Evolutionary conservation across 2,113 vertebrate species (phyloP), one percentile per base, ranked within the genome.

Genomic region (Carollia perspicillata): DNA sequence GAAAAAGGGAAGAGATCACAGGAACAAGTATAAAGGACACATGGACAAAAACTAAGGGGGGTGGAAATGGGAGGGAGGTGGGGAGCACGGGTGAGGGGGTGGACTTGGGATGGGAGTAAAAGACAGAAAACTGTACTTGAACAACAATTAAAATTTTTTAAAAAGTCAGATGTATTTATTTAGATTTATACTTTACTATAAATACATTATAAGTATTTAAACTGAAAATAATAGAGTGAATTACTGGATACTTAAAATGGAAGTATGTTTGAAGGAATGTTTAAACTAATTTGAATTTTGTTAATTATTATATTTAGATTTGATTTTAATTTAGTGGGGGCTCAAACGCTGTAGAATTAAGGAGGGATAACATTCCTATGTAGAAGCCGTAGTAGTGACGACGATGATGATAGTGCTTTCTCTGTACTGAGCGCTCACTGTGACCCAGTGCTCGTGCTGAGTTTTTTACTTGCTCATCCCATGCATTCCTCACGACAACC

Each of bases 241-340:
- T 72, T 95, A 35, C 26, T 84, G 4, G 23, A 49, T 47, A 30
- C 58, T 86, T 95, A 42, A 90, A 69, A 51, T 87, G 47, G 58
- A 83, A 84, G n/a, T 74, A 68, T 30, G 84, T 89, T 58, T 88
- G 28, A 81, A 69, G 17, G n/a, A 60, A 10, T 91, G 71, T 58
- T 26, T 3, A 14, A 40, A 66, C 42, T 12, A 63, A 42, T 49
- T 94, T 80, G 37, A 1, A 23, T 65, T 66, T 71, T 78, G 22
- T 78, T 95, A 72, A 63, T 84, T 58, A 69, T 49, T 93, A 51
- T 81, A 58, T 78, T 93, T 84, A 88, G 42, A 40, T 78, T 85
- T 71, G 17, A 63, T 86, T 90, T 95, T 51, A 23, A 8, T 51
- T 74, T 66, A 42, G 16, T n/a, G 71, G 63, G 40, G 4, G 2